Evolutionary conservation across 2,113 vertebrate species (phyloP).

Genomic region (Turdus rufiventris): DNA sequence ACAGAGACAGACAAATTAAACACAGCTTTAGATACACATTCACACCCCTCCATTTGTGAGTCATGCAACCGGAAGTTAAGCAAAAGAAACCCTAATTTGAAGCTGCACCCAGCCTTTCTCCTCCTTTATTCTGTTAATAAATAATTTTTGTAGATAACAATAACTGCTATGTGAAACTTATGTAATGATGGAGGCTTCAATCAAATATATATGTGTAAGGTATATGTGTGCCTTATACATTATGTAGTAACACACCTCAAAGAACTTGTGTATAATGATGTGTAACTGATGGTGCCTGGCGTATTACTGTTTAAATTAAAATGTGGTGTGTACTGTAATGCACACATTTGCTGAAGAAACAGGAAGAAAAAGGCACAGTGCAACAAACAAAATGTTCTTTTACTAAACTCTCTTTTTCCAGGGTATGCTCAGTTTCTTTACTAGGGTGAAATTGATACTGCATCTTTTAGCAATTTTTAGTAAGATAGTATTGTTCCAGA

Average conservation of each 20-base stretch:
- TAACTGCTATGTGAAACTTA: not conserved
- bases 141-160: constrained; percentile 32
- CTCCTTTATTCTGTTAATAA: constrained; percentile 43
- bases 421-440: not conserved
- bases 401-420: not conserved
- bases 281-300: not conserved
- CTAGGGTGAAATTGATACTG: not conserved
- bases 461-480: not conserved
- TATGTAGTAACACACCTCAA: constrained; percentile 31
- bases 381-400: not conserved
- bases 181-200: not conserved
- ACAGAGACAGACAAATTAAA: not conserved
- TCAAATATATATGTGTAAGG: not conserved
- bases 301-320: not conserved
- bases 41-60: not conserved
- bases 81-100: not conserved
- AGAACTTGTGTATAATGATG: not conserved
- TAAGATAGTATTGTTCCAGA: not conserved
- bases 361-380: not conserved
- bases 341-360: not conserved
- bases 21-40: not conserved
- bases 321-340: fast-evolving
- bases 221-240: not conserved
- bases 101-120: not conserved
- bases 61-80: not conserved